Evolutionary conservation across 2,888 invertebrate species (phyloP).

Genomic region (Xestia xanthographa): DNA sequence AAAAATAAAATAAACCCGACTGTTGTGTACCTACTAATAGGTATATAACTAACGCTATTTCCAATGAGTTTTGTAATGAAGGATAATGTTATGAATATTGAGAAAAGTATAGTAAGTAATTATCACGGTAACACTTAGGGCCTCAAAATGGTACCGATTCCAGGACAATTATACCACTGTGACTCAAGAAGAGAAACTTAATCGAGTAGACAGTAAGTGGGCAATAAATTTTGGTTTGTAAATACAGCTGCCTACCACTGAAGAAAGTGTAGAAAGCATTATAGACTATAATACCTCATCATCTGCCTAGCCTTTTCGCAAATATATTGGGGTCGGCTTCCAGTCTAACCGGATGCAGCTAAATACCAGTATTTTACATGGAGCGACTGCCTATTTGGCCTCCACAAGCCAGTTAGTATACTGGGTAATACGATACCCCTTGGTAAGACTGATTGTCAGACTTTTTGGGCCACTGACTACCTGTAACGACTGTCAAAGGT

Average conservation of each 20-base stretch:
- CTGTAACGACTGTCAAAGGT: too few species aligned
- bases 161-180: not conserved
- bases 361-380: too few species aligned
- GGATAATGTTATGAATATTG: not conserved
- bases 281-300: not conserved
- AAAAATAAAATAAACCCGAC: too few species aligned
- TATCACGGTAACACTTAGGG: not conserved
- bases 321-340: too few species aligned
- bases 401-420: too few species aligned
- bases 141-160: not conserved
- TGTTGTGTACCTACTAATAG: not conserved
- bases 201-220: conserved; percentile 1
- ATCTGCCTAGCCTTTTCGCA: too few species aligned
- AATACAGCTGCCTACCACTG: not conserved
- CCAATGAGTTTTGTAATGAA: not conserved
- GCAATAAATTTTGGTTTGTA: not conserved
- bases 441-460: too few species aligned
- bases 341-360: too few species aligned
- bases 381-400: too few species aligned
- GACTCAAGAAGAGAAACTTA: conserved; percentile 8
- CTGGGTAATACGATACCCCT: too few species aligned
- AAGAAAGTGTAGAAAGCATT: not conserved
- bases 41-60: not conserved
- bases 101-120: not conserved
- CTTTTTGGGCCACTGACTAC: too few species aligned